These are phyloP conservation scores for Drosophila leontia DNA, from an alignment of 1,140 invertebrate genomes.

Conservation along the genomic window DNA sequence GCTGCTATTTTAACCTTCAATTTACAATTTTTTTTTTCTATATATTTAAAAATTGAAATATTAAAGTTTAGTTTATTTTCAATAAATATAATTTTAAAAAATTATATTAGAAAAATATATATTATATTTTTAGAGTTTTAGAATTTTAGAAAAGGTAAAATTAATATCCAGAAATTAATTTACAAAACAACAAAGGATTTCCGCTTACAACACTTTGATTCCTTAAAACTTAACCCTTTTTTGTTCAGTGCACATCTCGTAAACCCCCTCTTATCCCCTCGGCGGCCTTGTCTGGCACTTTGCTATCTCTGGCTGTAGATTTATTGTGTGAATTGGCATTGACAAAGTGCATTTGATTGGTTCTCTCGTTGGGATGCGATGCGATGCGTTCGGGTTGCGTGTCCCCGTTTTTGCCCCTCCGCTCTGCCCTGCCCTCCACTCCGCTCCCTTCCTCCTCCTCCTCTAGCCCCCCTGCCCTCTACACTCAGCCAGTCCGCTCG, in stretches of 20 bases:
- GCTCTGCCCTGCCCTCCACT: background rate
- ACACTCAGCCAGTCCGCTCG: slow-evolving; percentile 26
- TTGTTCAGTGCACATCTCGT: slow-evolving; percentile 2
- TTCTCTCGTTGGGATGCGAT: slow-evolving; percentile 44
- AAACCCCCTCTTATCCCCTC: background rate
- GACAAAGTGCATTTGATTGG: slow-evolving; percentile 79
- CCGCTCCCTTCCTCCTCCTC: background rate
- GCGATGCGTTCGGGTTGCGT: slow-evolving; percentile 39
- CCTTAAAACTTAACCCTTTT: too few species aligned
- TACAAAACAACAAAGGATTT: background rate
- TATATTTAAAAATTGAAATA: too few species aligned
- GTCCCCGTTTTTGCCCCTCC: slow-evolving; percentile 6
- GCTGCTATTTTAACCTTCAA: too few species aligned
- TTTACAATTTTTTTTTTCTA: too few species aligned
- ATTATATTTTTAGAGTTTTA: too few species aligned
- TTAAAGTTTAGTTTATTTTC: too few species aligned
- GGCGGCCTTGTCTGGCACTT: slow-evolving; percentile 40
- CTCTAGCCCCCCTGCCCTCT: background rate
- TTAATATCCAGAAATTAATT: background rate
- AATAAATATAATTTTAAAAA: too few species aligned
- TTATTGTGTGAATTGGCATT: slow-evolving; percentile 83
- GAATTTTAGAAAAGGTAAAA: too few species aligned
- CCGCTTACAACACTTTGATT: background rate
- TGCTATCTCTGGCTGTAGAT: slow-evolving; percentile 79
- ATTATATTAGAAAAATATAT: too few species aligned